These are phyloP conservation scores for Crocidura indochinensis DNA, from an alignment of 2,797 vertebrate species.

Conservation along the genomic window DNA sequence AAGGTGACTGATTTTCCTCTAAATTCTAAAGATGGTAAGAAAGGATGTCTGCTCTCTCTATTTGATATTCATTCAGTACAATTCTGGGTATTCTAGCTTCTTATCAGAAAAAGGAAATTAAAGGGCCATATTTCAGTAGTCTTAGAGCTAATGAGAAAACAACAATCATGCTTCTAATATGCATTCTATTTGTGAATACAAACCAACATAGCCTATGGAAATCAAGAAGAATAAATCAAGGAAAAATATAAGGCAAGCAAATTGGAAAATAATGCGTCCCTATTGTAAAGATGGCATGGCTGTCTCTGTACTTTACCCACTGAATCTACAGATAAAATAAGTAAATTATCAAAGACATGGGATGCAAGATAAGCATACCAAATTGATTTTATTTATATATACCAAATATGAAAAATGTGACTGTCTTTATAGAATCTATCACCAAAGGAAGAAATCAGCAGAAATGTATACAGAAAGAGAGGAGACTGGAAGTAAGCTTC, in stretches of 20 bases:
- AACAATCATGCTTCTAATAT: background rate
- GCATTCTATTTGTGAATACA: background rate
- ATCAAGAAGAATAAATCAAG: background rate
- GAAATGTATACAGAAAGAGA: background rate
- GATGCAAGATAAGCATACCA: background rate
- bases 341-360: background rate
- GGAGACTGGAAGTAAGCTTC: background rate
- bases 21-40: background rate
- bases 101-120: background rate
- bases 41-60: background rate
- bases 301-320: background rate
- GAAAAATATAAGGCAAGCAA: background rate
- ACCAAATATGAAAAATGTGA: background rate
- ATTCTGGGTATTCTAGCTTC: background rate
- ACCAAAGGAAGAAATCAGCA: background rate
- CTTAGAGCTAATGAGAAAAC: conserved; percentile 7
- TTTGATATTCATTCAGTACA: background rate
- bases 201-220: background rate
- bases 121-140: background rate
- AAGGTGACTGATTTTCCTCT: background rate
- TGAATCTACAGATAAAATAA: background rate
- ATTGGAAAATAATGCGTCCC: background rate
- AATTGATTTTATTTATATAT: background rate
- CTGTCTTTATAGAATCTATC: background rate
- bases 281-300: background rate